These are phyloP conservation scores for Tyria jacobaeae DNA, from an alignment of 2,888 invertebrate species.

Conservation along the genomic window DNA sequence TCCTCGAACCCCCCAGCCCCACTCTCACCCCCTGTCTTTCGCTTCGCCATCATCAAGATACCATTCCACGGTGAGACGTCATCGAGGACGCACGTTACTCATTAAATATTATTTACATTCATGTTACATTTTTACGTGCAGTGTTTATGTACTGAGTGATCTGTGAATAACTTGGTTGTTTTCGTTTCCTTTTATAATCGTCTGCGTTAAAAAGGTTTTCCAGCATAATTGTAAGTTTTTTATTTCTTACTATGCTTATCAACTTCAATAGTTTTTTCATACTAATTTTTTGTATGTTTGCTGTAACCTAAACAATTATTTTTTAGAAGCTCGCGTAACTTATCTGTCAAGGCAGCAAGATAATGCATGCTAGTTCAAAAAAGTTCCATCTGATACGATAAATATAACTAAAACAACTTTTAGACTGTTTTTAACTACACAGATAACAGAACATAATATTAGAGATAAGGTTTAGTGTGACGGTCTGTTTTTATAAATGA, in stretches of 20 bases:
- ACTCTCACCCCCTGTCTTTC: slow-evolving; percentile 64
- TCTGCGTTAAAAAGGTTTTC: slow-evolving; percentile 38
- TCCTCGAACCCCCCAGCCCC: slow-evolving; percentile 55
- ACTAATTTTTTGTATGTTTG: slow-evolving; percentile 24
- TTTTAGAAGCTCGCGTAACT: slow-evolving; percentile 24
- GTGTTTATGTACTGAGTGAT: slow-evolving; percentile 74
- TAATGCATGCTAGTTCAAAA: slow-evolving; percentile 30
- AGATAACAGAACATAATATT: slow-evolving; percentile 34
- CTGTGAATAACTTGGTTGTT: slow-evolving; percentile 69
- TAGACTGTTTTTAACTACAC: slow-evolving; percentile 29
- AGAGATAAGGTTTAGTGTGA: slow-evolving; percentile 24
- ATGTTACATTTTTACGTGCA: slow-evolving; percentile 50
- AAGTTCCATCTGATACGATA: slow-evolving; percentile 39
- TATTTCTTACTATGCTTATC: slow-evolving; percentile 18
- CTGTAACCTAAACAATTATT: slow-evolving; percentile 21
- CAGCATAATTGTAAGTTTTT: slow-evolving; percentile 51
- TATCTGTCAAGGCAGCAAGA: slow-evolving; percentile 40
- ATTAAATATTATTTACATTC: slow-evolving; percentile 42
- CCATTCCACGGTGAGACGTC: slow-evolving; percentile 77
- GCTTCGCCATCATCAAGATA: slow-evolving; percentile 74
- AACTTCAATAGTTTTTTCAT: slow-evolving; percentile 14
- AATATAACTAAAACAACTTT: slow-evolving; percentile 35
- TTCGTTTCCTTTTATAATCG: slow-evolving; percentile 53
- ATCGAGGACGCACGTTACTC: slow-evolving; percentile 61
- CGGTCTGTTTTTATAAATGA: slow-evolving; percentile 11